phyloP scores from a whole-genome alignment of 2,797 vertebrate species.

The Microcaecilia unicolor region DNA sequence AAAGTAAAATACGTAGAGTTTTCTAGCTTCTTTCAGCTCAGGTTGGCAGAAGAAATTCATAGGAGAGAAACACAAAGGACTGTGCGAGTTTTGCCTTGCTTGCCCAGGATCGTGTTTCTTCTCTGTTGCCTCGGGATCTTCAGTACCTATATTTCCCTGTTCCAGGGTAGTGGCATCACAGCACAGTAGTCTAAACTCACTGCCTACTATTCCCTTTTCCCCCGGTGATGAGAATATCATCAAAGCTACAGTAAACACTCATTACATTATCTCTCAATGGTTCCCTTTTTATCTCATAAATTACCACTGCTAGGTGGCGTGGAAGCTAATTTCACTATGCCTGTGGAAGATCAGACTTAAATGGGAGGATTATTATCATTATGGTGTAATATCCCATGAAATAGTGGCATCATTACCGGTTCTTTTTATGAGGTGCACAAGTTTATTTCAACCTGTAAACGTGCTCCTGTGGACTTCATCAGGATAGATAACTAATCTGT shows the following conservation, averaged over 20 bases:
- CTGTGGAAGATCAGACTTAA: slow-evolving; percentile 90
- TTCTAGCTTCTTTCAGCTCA: slow-evolving; percentile 90
- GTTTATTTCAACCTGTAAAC: slow-evolving; percentile 65
- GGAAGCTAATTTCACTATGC: slow-evolving; percentile 82
- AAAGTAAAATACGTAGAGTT: slow-evolving; percentile 98
- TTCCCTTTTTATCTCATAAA: slow-evolving; percentile 85
- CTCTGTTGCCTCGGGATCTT: slow-evolving; percentile 22
- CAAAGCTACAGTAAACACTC: slow-evolving; percentile 74
- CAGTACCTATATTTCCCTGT: slow-evolving; percentile 1
- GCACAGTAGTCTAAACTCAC: slow-evolving; percentile 34
- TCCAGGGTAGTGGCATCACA: slow-evolving; percentile 30
- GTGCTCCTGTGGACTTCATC: slow-evolving; percentile 46
- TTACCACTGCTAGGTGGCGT: slow-evolving; percentile 80
- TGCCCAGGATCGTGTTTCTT: slow-evolving; percentile 53
- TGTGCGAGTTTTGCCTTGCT: slow-evolving; percentile 58
- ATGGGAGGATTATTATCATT: slow-evolving; percentile 94
- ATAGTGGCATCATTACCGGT: slow-evolving; percentile 89
- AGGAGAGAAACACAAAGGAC: slow-evolving; percentile 65
- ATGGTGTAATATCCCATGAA: slow-evolving; percentile 98
- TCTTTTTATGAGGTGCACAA: slow-evolving; percentile 80
- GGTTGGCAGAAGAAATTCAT: slow-evolving; percentile 74
- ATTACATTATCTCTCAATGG: slow-evolving; percentile 76
- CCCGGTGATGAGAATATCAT: slow-evolving; percentile 62
- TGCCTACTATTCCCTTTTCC: slow-evolving; percentile 50
- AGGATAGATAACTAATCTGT: slow-evolving; percentile 31